Base-by-base conservation (phyloP, 1,140 invertebrate species). In the Brachionus angularis region DNA sequence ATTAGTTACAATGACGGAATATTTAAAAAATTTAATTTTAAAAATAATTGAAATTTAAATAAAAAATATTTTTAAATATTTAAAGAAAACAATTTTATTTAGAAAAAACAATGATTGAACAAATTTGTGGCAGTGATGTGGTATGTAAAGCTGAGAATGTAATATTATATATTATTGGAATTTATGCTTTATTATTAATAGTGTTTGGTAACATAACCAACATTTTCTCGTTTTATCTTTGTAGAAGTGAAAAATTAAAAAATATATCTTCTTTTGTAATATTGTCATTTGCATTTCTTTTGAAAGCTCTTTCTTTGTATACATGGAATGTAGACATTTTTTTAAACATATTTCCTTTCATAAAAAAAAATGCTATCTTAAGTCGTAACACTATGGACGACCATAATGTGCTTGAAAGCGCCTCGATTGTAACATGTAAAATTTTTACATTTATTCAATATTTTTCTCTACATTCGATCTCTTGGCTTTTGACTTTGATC, bases 361-460 rank as follows among this genome's bases (percentile, higher is more conserved):
- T 39, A 23, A 36, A 23, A 39, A 25, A 36, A 1, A 39, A 16
- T 29, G 12, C 16, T 10, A 12, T 29, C 5, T 16, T n/a, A n/a
- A n/a, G 34, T 21, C 16, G 39, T 3, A 39, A 23, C 21, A 39
- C 36, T 1, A 58, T 58, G 5, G 53, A 58, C n/a, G 33, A 58
- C 12, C 53, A 58, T 25, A 58, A 58, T 25, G 34, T 58, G n/a
- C 36, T 58, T 3, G 53, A 58, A 39, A 58, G 53, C 25, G n/a
- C 36, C 8, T 58, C 53, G 8, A 58, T 58, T 39, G 16, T 34
- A 42, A 58, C 53, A 23, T 58, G 53, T 39, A 58, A 58, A 39
- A 58, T 58, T 8, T 58, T 58, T 58, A 36, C 53, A 36, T 58
- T 58, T 39, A 58, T 29, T 33, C 53, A 58, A 39, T 58, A 39